phyloP scores from a whole-genome alignment of 2,113 vertebrate species.

The Hypomesus transpacificus region DNA sequence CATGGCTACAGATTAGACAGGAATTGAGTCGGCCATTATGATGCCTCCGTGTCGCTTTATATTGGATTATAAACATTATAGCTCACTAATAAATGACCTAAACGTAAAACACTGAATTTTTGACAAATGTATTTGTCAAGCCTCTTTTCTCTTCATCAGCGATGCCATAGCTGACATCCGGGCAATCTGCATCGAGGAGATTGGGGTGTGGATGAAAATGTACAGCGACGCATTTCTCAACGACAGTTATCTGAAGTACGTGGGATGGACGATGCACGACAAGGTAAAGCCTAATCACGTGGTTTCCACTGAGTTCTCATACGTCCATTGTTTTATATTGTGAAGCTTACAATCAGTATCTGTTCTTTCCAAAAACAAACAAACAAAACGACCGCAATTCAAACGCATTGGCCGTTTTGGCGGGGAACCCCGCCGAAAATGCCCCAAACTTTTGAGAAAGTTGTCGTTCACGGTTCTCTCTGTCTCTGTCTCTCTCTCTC shows the following conservation, averaged over 20 bases:
- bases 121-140: neutral
- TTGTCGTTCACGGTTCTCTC: no score
- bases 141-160: slow-evolving; percentile 60
- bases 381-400: no score
- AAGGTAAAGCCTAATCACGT: slow-evolving; percentile 73
- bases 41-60: neutral
- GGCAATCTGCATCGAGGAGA: slow-evolving; percentile 99
- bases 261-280: slow-evolving; percentile 99
- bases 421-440: no score
- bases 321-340: no score
- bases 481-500: no score
- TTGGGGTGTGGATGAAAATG: slow-evolving; percentile 99
- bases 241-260: slow-evolving; percentile 99
- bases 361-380: no score
- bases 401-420: no score
- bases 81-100: neutral
- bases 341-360: no score
- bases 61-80: neutral
- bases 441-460: no score
- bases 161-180: slow-evolving; percentile 98
- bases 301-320: no score
- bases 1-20: neutral
- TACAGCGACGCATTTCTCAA: slow-evolving; percentile 99
- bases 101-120: neutral
- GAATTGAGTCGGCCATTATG: no score